Base-by-base conservation (phyloP, 1,140 invertebrate genomes). In the Phortica variegata region DNA sequence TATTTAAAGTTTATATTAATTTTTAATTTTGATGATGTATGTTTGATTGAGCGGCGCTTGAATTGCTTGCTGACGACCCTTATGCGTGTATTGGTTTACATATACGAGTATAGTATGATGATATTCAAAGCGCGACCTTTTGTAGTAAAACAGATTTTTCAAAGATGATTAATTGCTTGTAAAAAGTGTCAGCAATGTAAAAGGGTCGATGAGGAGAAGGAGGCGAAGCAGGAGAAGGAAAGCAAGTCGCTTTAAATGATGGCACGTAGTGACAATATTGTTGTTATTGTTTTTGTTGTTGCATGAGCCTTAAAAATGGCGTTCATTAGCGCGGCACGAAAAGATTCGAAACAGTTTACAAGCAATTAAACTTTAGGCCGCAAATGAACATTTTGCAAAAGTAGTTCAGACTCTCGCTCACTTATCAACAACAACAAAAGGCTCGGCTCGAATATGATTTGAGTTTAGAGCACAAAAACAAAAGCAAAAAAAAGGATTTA, bases 271-370 rank as follows among this genome's bases (percentile, higher is more conserved):
- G 51, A 58, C 42, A 53, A 58, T 47, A 54, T 54, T 57, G 54
- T 57, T 54, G 19, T 55, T 52, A 57, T 49, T 57, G 47, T 57
- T 58, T 57, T 52, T 57, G 55, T 43, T 57, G 55, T 57, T 47
- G 56, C 42, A 41, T 39, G 26, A 16, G 17, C 31, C 55, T 37
- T 7, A 31, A 34, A 42, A 40, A 26, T 57, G 23, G 36, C 12
- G 41, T 56, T 15, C 40, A 29, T 33, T 50, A 33, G 42, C 39
- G 47, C 29, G 17, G 38, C 10, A 23, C 8, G 21, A n/a, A 29
- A 16, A n/a, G 31, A 19, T 15, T 15, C 39, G 53, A 52, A 55
- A 47, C 53, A 52, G 23, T 55, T n/a, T n/a, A n/a, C n/a, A n/a
- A n/a, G n/a, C n/a, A n/a, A n/a, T n/a, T n/a, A n/a, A n/a, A n/a